Base-by-base conservation (phyloP, 92 coral and sea anemone species). In the Muricea muricata region DNA sequence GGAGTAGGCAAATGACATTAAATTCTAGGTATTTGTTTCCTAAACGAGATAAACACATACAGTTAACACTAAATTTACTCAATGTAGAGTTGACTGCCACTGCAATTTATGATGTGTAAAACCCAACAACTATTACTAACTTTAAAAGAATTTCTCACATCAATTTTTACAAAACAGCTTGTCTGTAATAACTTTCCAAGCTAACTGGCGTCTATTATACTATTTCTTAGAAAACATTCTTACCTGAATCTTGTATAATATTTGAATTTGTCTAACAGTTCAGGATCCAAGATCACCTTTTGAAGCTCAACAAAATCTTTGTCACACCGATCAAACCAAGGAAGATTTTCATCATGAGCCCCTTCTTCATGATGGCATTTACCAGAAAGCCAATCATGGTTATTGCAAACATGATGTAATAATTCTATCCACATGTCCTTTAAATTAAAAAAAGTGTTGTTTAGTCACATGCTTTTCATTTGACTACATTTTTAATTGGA, bases 341-440 rank as follows among this genome's bases (percentile, higher is more conserved):
- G 80, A 17, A 81, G 58, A 41, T 35, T 48, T 7, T 45, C 57
- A 13, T 81, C 78, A 65, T 60, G 55, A 30, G 21, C 55, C 24
- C 37, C 57, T 7, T 81, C 78, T 14, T 61, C 81, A 68, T 81
- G 86, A n/a, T 79, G 46, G 66, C 85, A 55, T 5, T 50, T 81
- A 23, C 86, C 86, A 82, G 7, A 17, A 31, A 23, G 47, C 76
- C 86, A 82, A 42, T 45, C 50, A 5, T 6, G 8, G 14, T 37
- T 32, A 45, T 42, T 72, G 46, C 86, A 82, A 15, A 82, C 86
- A 82, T 82, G 80, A 82, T 81, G 85, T 6, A 81, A 65, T 23
- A 83, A 67, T 20, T 82, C 71, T 48, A 83, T 83, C 87, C 87
- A 83, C 55, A 42, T 83, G 87, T 57, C 66, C 87, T 70, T 42